Conservation (phyloP, 1,140 invertebrate genomes). For the Microplitis demolitor region DNA sequence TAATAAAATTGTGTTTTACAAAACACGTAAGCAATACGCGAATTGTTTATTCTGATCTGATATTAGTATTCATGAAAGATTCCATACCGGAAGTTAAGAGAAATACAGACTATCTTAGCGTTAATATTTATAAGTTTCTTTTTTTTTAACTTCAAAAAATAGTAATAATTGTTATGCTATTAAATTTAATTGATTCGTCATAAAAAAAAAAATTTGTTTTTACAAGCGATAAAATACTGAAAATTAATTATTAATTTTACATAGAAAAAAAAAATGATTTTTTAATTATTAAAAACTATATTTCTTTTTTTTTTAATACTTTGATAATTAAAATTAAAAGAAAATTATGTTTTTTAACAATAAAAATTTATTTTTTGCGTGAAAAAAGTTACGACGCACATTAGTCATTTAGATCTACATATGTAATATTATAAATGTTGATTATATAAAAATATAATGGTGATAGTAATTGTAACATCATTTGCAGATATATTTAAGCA, state of each 20-base stretch:
- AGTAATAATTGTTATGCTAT: not conserved
- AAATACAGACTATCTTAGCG: not conserved
- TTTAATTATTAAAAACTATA: not conserved
- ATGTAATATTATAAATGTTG: not conserved
- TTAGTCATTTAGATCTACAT: not conserved
- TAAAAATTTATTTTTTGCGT: not conserved
- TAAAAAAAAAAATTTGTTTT: not conserved
- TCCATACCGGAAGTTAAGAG: slow-evolving; percentile 8
- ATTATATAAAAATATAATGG: slow-evolving; percentile 17
- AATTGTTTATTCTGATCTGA: not conserved
- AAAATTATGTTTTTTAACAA: not conserved
- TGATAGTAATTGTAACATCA: slow-evolving; percentile 29
- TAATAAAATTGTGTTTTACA: not conserved
- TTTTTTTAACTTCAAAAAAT: not conserved
- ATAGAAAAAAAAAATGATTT: not conserved
- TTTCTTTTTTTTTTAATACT: not conserved
- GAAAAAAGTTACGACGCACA: not conserved
- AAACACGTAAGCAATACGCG: slow-evolving; percentile 4
- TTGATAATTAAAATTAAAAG: not conserved
- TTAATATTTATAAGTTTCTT: not conserved
- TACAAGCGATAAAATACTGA: not conserved
- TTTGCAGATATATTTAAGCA: not conserved
- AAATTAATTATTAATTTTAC: not conserved
- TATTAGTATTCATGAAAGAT: slow-evolving; percentile 20
- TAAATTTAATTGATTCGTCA: not conserved